Evolutionary conservation across 2,113 vertebrate species (phyloP).

Genomic region (Crotalus tigris): DNA sequence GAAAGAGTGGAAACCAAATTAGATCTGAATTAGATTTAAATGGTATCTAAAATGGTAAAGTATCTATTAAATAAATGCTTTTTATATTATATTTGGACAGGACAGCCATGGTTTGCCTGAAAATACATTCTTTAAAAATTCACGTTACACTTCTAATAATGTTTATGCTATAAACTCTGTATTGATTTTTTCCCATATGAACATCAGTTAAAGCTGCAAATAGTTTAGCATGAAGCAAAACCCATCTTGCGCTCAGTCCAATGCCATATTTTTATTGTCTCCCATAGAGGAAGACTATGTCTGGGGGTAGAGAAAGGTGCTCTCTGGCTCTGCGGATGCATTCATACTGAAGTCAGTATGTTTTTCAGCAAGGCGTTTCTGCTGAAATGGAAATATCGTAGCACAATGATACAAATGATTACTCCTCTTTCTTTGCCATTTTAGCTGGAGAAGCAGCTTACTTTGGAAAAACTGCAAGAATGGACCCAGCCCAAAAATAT

Average conservation of each 20-base stretch:
- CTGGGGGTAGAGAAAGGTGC: not conserved
- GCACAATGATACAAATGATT: not conserved
- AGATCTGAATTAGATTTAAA: not conserved
- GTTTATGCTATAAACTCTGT: not conserved
- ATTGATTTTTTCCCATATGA: not conserved
- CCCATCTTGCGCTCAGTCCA: not conserved
- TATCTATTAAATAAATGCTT: not conserved
- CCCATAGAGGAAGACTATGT: not conserved
- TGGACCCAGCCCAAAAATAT: conserved; percentile 81
- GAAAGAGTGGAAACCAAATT: not conserved
- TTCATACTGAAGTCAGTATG: not conserved
- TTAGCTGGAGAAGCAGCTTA: conserved; percentile 84
- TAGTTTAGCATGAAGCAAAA: not conserved
- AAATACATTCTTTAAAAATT: not conserved
- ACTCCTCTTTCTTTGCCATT: conserved; percentile 34
- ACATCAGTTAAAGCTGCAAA: not conserved
- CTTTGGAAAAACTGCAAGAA: conserved; percentile 75
- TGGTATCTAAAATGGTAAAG: not conserved
- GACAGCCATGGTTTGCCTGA: not conserved
- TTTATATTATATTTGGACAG: not conserved
- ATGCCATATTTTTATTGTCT: not conserved
- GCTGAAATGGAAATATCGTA: not conserved
- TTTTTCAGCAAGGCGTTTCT: not conserved
- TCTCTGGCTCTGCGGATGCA: not conserved
- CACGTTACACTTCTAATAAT: not conserved